A percentile compares a stretch with the other conserved stretches of the same genome.
Evolutionary conservation across 2,888 invertebrate species (phyloP).

Genomic region (Pyrocoelia pectoralis): DNA sequence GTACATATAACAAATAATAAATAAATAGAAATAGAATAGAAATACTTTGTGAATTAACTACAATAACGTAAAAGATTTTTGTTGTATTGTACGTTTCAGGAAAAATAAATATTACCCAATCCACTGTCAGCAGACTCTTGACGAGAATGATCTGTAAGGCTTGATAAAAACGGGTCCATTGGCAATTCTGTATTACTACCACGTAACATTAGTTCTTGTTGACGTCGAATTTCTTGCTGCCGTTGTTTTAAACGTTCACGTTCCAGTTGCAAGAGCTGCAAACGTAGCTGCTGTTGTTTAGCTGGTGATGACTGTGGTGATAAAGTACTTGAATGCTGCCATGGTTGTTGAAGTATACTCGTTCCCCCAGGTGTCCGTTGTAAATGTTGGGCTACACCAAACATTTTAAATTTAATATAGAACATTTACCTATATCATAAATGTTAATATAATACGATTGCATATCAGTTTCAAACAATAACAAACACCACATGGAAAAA

Average conservation of each 20-base stretch:
- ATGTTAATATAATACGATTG: not conserved
- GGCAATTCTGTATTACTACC: constrained; percentile 71
- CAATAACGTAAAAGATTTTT: too few species aligned
- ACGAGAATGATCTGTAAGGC: constrained; percentile 86
- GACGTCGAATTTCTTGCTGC: constrained; percentile 88
- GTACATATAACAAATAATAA: too few species aligned
- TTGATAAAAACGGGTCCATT: constrained; percentile 82
- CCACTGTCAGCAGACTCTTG: constrained; percentile 97
- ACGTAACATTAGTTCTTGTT: constrained; percentile 80
- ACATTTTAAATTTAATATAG: not conserved
- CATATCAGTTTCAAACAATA: constrained; percentile 33
- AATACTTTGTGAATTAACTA: too few species aligned
- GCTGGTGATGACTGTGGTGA: constrained; percentile 67
- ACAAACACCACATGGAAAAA: constrained; percentile 32
- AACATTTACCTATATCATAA: too few species aligned
- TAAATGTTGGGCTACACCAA: constrained; percentile 62
- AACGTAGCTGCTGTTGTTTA: constrained; percentile 78
- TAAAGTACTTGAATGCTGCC: constrained; percentile 56
- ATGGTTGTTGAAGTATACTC: constrained; percentile 43
- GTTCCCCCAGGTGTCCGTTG: constrained; percentile 63
- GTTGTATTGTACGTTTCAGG: too few species aligned
- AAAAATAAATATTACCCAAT: constrained; percentile 68
- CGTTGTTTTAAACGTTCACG: constrained; percentile 87
- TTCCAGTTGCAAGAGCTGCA: constrained; percentile 87
- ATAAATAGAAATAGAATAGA: too few species aligned